Percentiles rank a stretch among this genome's conserved stretches.
Evolutionary conservation across 2,113 vertebrate species (phyloP).

Genomic region (Holacanthus passer): DNA sequence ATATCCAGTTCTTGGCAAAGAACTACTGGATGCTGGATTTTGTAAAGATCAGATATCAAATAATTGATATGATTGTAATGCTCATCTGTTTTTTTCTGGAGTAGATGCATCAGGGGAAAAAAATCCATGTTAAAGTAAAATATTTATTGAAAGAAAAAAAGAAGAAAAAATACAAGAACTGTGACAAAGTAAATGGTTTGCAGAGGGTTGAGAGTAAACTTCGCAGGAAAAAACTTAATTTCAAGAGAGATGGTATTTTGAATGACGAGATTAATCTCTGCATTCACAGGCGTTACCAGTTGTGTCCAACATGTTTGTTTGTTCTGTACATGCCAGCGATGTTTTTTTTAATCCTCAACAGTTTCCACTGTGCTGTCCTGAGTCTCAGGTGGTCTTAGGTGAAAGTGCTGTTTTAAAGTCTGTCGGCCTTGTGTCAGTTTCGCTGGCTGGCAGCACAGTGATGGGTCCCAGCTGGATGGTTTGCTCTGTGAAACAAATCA

Average conservation of each 20-base stretch:
- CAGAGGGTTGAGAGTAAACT: not conserved
- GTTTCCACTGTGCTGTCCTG: not conserved
- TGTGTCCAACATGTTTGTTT: not conserved
- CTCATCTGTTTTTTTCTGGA: not conserved
- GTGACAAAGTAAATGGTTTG: not conserved
- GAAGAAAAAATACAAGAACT: not conserved
- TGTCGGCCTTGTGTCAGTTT: not conserved
- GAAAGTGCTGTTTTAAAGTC: not conserved
- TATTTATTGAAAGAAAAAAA: slow-evolving; percentile 7
- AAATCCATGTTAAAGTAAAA: slow-evolving; percentile 2
- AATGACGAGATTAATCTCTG: not conserved
- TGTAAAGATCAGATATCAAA: slow-evolving; percentile 29
- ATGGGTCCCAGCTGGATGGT: slow-evolving; percentile 68
- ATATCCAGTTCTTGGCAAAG: slow-evolving; percentile 18
- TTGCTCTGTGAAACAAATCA: slow-evolving; percentile 54
- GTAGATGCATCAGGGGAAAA: not conserved
- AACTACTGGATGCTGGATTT: slow-evolving; percentile 30
- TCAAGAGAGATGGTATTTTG: not conserved
- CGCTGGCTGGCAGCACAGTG: slow-evolving; percentile 30
- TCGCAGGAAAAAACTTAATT: not conserved
- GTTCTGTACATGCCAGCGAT: not conserved
- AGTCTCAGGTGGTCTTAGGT: slow-evolving; percentile 21
- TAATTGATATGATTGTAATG: not conserved
- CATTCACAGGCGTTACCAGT: not conserved
- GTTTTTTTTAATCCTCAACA: not conserved